Evolutionary conservation across 2,797 vertebrate genomes (phyloP), one percentile per base, ranked within the genome.

Genomic region (Sebastolobus alascanus): DNA sequence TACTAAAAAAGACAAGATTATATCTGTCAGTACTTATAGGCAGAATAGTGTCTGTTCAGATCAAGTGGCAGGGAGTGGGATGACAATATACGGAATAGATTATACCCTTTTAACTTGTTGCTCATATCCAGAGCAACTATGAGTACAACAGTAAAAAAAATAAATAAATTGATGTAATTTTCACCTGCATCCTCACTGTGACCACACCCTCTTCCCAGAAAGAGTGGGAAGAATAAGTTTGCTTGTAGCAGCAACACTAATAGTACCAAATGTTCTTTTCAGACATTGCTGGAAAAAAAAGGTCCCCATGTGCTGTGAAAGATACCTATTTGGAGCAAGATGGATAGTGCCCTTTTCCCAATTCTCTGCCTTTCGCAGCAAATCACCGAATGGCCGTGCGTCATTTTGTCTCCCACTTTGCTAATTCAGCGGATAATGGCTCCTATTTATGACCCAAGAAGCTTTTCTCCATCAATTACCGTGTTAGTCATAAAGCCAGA

Each of bases 391-490:
- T 84, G 83, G 76, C 73, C 35, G 70, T 75, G 85, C 79, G 79
- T 90, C 89, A 93, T 94, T 95, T 95, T 92, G 87, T 84, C 92
- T 85, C 81, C 91, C 93, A 93, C 91, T 93, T 93, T 92, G 88
- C 92, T 92, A 94, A 95, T 95, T 90, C 88, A 59, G 85, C n/a
- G 16, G 85, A 81, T 95, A 95, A 96, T 94, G 92, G 91, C 81
- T 90, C 89, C 94, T 94, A 94, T 94, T 93, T 94, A 92, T 93
- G 90, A 91, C 86, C 78, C 6, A 88, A 89, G 92, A 93, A 94
- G 93, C 92, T 90, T 92, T 89, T 71, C 86, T 85, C 90, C 86
- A 90, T 94, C 92, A 93, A 94, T 95, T 94, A 93, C 85, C 55
- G 88, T 89, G 87, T 95, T 95, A 93, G 93, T 93, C 92, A 93